Base-by-base conservation (phyloP, 2,113 vertebrate genomes). In the Centrocercus urophasianus region DNA sequence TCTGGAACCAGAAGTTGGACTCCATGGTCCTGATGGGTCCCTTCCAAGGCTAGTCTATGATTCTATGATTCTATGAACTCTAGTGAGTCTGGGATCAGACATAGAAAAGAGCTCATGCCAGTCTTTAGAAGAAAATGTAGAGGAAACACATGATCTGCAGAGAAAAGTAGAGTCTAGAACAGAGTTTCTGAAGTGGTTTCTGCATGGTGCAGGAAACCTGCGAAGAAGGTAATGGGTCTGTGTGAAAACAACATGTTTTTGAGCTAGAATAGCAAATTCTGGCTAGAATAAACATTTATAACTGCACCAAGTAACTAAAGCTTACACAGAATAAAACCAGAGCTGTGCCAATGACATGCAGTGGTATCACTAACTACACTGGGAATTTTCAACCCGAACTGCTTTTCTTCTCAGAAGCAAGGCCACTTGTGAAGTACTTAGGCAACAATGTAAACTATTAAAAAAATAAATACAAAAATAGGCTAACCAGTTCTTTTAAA, bases 371-470 rank as follows among this genome's bases (percentile, higher is more conserved):
- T 89, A 76, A 61, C 12, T 21, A 4, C 21, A 56, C 3, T n/a
- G 38, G 34, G 40, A 85, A 34, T 54, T 60, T 66, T 64, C 40
- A 69, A 6, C 11, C 32, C 18, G 36, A 73, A 43, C 42, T 32
- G 21, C 40, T 73, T 93, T 78, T 69, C 30, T 56, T 93, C 86
- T 85, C 56, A 92, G 66, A 75, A 90, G 6, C 10, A 70, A 89
- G 24, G 34, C 18, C 10, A 30, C 54, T 84, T 82, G 40, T 82
- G 63, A 65, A 2, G 8, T 38, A 52, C 13, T 65, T 21, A 47
- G 12, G 13, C 36, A 87, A 70, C 28, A 40, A 40, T 70, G 11
- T 14, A 84, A 90, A 83, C 10, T 10, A 22, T 5, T 28, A 28
- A 28, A 52, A 52, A 27, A 27, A 76, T 48, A 32, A 30, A 19